phyloP scores from a whole-genome alignment of 2,797 vertebrate genomes.

The Fundulus diaphanus region DNA sequence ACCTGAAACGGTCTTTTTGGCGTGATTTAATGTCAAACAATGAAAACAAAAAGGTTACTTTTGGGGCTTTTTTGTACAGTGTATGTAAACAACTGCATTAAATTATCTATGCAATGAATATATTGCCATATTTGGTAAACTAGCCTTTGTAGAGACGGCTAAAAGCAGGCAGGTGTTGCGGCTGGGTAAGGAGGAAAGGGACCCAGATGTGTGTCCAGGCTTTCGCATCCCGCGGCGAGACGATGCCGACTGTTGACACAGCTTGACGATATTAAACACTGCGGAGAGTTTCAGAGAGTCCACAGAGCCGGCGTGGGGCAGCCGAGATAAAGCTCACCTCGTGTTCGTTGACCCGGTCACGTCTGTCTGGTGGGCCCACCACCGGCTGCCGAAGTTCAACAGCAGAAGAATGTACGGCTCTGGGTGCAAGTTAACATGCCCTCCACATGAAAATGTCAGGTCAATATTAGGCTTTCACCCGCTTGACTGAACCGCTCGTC shows the following conservation, averaged over 20 bases:
- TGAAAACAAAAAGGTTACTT: too few relatives aligned
- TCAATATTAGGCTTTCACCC: neutral
- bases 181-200: neutral
- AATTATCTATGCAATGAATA: too few relatives aligned
- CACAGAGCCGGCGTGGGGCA: conserved; percentile 7
- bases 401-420: conserved; percentile 5
- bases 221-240: conserved; percentile 22
- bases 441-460: neutral
- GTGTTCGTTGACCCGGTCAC: conserved; percentile 3
- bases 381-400: conserved; percentile 3
- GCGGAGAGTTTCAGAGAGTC: conserved; percentile 47
- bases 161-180: neutral
- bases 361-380: neutral
- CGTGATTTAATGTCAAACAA: too few relatives aligned
- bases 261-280: conserved; percentile 57
- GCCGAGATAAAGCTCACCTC: neutral
- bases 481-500: too few relatives aligned
- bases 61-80: too few relatives aligned
- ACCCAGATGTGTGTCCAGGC: neutral
- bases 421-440: neutral
- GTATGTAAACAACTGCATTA: too few relatives aligned
- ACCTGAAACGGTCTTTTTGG: too few relatives aligned
- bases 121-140: too few relatives aligned
- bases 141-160: neutral
- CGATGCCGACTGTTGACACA: conserved; percentile 60